phyloP scores from a whole-genome alignment of 2,888 invertebrate species.

The Zygothrica quintamaculata region DNA sequence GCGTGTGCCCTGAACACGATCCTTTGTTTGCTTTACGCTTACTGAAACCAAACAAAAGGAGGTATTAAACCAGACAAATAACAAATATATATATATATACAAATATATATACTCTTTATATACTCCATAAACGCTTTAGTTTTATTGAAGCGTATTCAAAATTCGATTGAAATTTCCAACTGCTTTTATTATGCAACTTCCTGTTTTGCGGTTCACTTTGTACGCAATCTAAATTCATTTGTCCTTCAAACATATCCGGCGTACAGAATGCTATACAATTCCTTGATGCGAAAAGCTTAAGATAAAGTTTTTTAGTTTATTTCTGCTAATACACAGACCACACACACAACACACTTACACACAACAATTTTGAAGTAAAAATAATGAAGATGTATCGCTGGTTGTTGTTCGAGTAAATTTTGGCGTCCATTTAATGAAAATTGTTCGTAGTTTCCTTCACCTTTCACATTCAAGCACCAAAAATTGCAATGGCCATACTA shows the following conservation, averaged over 20 bases:
- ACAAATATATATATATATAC: no score
- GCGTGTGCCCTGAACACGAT: constrained; percentile 64
- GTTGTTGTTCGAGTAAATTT: constrained; percentile 32
- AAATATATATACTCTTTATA: no score
- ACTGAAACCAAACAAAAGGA: constrained; percentile 3
- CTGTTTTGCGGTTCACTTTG: constrained; percentile 34
- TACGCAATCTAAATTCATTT: constrained; percentile 42
- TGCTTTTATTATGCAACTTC: constrained; percentile 18
- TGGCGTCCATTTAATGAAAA: constrained; percentile 71
- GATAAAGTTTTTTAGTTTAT: constrained; percentile 59
- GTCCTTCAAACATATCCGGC: constrained; percentile 54
- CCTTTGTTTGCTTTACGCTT: constrained; percentile 59
- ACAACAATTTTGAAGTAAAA: constrained; percentile 48
- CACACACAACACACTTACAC: constrained; percentile 10
- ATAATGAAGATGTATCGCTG: constrained; percentile 76
- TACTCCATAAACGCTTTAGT: no score
- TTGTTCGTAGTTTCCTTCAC: constrained; percentile 68
- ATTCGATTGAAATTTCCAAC: neutral
- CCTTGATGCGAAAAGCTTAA: constrained; percentile 47
- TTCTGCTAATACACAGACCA: neutral
- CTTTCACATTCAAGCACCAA: neutral
- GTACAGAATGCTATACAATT: constrained; percentile 53
- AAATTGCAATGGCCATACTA: constrained; percentile 59
- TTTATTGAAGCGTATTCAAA: neutral
- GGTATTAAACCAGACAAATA: neutral